Percentiles rank a stretch among this genome's conserved stretches.
phyloP scores from a whole-genome alignment of 2,113 vertebrate genomes.

The Empidonax traillii region DNA sequence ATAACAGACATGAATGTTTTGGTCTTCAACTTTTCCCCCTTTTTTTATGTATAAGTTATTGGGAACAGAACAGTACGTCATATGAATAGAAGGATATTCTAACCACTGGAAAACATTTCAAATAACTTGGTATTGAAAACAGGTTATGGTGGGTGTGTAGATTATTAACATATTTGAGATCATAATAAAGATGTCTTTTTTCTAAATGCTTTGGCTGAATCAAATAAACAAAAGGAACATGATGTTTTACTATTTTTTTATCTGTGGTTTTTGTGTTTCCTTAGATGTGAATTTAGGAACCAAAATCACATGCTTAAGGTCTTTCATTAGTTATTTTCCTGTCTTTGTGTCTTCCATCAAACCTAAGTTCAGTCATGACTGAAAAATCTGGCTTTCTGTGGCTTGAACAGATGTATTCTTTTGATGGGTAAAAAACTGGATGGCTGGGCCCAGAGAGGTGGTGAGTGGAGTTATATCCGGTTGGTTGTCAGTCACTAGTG shows the following conservation, averaged over 20 bases:
- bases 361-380: neutral
- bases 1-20: neutral
- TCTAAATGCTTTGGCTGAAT: neutral
- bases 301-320: neutral
- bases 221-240: neutral
- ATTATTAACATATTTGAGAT: neutral
- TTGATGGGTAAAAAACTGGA: neutral
- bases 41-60: neutral
- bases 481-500: neutral
- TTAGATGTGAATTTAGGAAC: neutral
- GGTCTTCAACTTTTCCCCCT: fast-evolving
- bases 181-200: neutral
- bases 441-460: neutral
- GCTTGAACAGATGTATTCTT: neutral
- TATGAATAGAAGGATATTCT: neutral
- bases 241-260: neutral
- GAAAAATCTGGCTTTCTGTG: neutral
- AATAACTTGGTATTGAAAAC: neutral
- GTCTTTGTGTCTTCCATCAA: neutral
- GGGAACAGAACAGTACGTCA: neutral
- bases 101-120: neutral
- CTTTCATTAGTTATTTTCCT: neutral
- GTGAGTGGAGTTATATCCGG: neutral
- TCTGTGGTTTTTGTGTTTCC: neutral
- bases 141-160: neutral